Evolutionary conservation across 1,140 invertebrate species (phyloP), one percentile per base, ranked within the genome.

Genomic region (Drosophila mauritiana): DNA sequence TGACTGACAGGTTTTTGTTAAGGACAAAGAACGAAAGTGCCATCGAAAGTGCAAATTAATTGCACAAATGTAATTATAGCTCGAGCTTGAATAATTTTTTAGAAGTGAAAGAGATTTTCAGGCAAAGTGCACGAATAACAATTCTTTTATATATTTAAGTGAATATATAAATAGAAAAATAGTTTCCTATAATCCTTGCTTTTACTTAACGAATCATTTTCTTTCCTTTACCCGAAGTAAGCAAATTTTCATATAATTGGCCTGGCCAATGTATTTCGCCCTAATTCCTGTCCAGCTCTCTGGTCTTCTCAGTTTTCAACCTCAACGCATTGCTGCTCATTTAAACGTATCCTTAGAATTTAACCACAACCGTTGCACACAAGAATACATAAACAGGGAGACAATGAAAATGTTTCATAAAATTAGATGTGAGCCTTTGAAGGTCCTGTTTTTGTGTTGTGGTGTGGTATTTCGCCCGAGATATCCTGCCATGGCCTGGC

Each of bases 401-500:
- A 89, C 79, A 89, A 88, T 88, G 84, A 80, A 80, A 89, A 88
- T 70, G 76, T 83, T 86, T 56, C 75, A 73, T 76, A 62, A 73
- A 79, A 88, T 82, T 82, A 82, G 74, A 82, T 69, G 69, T 31
- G 61, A 52, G 53, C 57, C 75, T 58, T 84, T 76, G 56, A 36
- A 69, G 52, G 37, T 55, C 52, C 40, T 65, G 55, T 61, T 68
- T 79, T 63, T 54, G 42, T 68, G 27, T 45, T 40, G 37, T 59
- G 17, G 5, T 27, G n/a, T 37, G 31, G 42, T 20, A 27, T 40
- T 43, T 22, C 12, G n/a, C 45, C 37, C 45, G n/a, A 65, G 52
- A 73, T 58, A 43, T 70, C 43, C 59, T 17, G 46, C 42, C 58
- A 27, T 31, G 36, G 39, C 31, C 40, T 45, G 61, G 37, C 34